Evolutionary conservation across 2,888 invertebrate species (phyloP), one percentile per base, ranked within the genome.

Genomic region (Ectemnius continuus): DNA sequence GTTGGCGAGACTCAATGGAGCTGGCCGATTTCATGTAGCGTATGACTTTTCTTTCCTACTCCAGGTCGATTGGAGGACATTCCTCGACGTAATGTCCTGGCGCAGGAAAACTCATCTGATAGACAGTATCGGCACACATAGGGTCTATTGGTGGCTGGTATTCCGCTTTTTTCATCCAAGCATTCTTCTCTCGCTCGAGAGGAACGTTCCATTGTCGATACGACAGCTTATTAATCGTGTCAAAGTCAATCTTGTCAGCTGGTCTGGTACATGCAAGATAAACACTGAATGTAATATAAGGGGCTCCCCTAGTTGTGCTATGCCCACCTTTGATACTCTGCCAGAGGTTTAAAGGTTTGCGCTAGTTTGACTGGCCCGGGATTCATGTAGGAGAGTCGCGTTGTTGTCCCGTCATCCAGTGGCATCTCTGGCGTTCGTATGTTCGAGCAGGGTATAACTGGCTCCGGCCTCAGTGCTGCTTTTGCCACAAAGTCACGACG

Each of bases 191-290:
- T 67, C 86, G 86, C 62, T 86, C 91, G 2, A 86, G 84, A 6
- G 59, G 58, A 5, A 85, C 77, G 1, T 81, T 66, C 89, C 89
- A 91, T 5, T 86, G 73, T 68, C 86, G 88, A 75, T 88, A 91
- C 3, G 91, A 91, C 48, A 91, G 74, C 73, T 90, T 89, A 56
- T 89, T 91, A 14, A 89, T 76, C 1, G 91, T 91, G 2, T 90
- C 88, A 4, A 69, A 76, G 2, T 89, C 89, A 8, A 91, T 71
- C 66, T 91, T 91, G 3, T 73, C 75, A 2, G 80, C 73, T 8
- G 88, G 86, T 67, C 90, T 90, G 28, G 57, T 52, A 0, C 14
- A 13, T 13, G 8, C 28, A 52, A 26, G 18, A 16, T 13, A 8
- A 16, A 26, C 36, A n/a, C 52, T 11, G 36, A n/a, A 20, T 3